Percentiles rank a stretch among this genome's conserved stretches.
Conservation (phyloP, 2,113 vertebrate species). For the Puffinus mauretanicus region DNA sequence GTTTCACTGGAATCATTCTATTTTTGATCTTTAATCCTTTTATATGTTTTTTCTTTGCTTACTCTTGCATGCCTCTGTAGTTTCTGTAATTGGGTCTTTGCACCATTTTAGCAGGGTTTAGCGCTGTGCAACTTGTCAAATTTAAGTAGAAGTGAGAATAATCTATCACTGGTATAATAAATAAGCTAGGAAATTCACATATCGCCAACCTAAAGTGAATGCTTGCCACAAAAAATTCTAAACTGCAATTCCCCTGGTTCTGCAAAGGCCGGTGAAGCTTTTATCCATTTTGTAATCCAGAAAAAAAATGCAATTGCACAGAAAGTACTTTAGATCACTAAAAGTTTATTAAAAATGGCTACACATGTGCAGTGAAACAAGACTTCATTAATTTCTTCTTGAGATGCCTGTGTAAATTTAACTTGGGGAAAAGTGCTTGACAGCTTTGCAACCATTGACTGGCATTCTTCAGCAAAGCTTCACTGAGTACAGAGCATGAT, state of each 20-base stretch:
- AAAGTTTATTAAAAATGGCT: slow-evolving; percentile 34
- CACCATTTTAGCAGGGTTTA: slow-evolving; percentile 76
- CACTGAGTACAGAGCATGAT: neutral
- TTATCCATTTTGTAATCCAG: neutral
- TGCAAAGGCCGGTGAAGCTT: neutral
- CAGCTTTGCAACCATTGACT: slow-evolving; percentile 64
- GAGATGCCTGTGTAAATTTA: slow-evolving; percentile 38
- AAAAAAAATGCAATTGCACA: neutral
- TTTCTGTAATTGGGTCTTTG: slow-evolving; percentile 77
- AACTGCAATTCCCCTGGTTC: neutral
- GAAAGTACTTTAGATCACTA: neutral
- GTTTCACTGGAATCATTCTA: slow-evolving; percentile 68
- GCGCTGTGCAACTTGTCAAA: slow-evolving; percentile 66
- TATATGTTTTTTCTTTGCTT: slow-evolving; percentile 73
- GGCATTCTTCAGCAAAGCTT: slow-evolving; percentile 46
- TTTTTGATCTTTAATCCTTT: slow-evolving; percentile 80
- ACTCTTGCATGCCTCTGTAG: slow-evolving; percentile 74
- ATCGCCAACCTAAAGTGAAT: neutral
- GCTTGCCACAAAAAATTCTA: neutral
- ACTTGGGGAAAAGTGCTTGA: slow-evolving; percentile 30
- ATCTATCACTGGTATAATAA: slow-evolving; percentile 43
- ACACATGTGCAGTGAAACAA: slow-evolving; percentile 35
- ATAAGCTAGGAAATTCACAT: slow-evolving; percentile 2
- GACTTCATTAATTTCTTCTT: slow-evolving; percentile 48
- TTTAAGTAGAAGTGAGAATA: slow-evolving; percentile 55